A percentile compares a stretch with the other conserved stretches of the same genome.
Evolutionary conservation across 2,113 vertebrate genomes (phyloP).

Genomic region (Notothenia coriiceps): DNA sequence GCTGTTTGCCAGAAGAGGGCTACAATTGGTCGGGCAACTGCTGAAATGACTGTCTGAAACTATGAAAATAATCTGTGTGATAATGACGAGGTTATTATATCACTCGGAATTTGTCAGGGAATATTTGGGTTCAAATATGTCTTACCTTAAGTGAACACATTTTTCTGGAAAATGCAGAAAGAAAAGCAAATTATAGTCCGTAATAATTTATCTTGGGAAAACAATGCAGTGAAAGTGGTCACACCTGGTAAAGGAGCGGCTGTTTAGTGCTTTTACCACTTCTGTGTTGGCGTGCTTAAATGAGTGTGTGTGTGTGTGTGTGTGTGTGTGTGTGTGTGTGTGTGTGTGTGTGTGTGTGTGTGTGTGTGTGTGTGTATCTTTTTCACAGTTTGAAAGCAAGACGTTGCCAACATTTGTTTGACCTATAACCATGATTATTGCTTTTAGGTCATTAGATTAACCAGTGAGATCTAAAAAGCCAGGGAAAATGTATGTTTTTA

Average conservation of each 20-base stretch:
- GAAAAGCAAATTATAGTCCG: neutral
- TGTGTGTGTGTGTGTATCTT: neutral
- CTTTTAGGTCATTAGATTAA: neutral
- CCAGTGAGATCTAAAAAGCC: neutral
- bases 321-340: too few relatives aligned
- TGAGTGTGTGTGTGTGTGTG: too few relatives aligned
- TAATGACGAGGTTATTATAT: neutral
- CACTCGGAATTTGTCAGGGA: neutral
- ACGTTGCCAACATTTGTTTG: neutral
- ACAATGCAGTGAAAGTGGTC: too few relatives aligned
- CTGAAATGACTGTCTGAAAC: neutral
- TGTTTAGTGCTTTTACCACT: too few relatives aligned
- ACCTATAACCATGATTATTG: neutral
- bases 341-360: too few relatives aligned
- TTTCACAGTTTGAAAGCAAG: neutral
- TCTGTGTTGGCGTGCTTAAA: too few relatives aligned
- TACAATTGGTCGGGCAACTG: neutral
- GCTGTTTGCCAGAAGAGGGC: neutral
- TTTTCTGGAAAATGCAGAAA: neutral
- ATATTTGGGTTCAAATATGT: neutral
- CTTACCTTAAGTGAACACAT: neutral
- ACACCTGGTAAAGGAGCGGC: too few relatives aligned
- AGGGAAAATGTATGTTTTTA: neutral
- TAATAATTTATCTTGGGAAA: neutral
- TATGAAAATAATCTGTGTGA: neutral